Percentiles rank a stretch among this genome's conserved stretches.
Evolutionary conservation across 2,888 invertebrate genomes (phyloP).

Genomic region (Ornithoptera alexandrae): DNA sequence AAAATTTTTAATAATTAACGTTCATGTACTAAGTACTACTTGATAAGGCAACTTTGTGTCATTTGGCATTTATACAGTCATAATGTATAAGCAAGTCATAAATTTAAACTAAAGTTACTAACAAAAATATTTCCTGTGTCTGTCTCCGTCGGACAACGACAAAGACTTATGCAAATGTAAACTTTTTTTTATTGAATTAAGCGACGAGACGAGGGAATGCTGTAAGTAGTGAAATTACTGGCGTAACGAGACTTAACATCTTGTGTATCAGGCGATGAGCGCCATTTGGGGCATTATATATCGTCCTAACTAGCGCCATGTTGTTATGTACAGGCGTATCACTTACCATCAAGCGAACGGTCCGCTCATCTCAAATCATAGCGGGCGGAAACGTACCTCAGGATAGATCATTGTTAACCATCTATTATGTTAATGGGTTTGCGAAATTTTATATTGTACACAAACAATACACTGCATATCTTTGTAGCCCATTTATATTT

Average conservation of each 20-base stretch:
- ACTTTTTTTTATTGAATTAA: too few relatives aligned
- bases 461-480: slow-evolving; percentile 38
- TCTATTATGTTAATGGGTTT: slow-evolving; percentile 45
- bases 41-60: slow-evolving; percentile 19
- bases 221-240: too few relatives aligned
- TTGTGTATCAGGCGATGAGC: too few relatives aligned
- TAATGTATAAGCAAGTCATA: slow-evolving; percentile 27
- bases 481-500: slow-evolving; percentile 35
- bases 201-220: too few relatives aligned
- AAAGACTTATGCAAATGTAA: not conserved
- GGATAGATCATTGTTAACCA: slow-evolving; percentile 41
- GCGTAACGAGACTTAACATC: too few relatives aligned
- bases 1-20: slow-evolving; percentile 21
- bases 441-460: slow-evolving; percentile 38
- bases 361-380: not conserved
- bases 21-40: slow-evolving; percentile 23
- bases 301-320: too few relatives aligned
- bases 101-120: slow-evolving; percentile 40
- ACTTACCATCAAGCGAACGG: too few relatives aligned
- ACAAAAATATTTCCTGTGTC: slow-evolving; percentile 49
- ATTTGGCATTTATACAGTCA: slow-evolving; percentile 34
- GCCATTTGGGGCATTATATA: too few relatives aligned
- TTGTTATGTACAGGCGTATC: too few relatives aligned
- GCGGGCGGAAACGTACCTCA: slow-evolving; percentile 31
- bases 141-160: slow-evolving; percentile 42